A percentile compares a stretch with the other conserved stretches of the same genome.
Evolutionary conservation across 1,140 invertebrate genomes (phyloP).

Genomic region (Andricus grossulariae): DNA sequence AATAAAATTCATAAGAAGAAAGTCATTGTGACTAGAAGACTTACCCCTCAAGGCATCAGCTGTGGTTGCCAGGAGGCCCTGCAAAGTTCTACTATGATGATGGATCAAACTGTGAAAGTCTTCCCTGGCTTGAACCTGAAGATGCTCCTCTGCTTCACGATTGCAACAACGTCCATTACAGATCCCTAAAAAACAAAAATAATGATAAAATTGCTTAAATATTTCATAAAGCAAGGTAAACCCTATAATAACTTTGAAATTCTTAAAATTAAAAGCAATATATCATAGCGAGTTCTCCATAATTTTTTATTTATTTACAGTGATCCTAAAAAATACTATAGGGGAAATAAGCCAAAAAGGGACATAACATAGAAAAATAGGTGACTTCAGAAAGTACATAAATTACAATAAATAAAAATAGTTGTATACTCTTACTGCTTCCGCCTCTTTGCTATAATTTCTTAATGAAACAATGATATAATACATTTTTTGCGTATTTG

Average conservation of each 20-base stretch:
- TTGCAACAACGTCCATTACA: conserved; percentile 80
- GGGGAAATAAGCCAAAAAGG: too few species aligned
- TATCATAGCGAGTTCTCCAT: too few species aligned
- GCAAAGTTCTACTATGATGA: conserved; percentile 79
- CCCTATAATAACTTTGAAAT: not conserved
- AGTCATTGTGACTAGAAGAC: conserved; percentile 49
- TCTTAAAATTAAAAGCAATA: too few species aligned
- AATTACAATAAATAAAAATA: too few species aligned
- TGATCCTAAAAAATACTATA: too few species aligned
- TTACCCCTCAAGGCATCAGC: conserved; percentile 80
- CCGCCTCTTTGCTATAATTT: too few species aligned
- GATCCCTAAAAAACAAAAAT: conserved; percentile 63
- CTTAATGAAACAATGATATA: too few species aligned
- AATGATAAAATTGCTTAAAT: not conserved
- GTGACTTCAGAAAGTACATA: too few species aligned
- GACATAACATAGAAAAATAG: too few species aligned
- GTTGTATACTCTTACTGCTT: too few species aligned
- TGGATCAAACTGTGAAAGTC: conserved; percentile 78
- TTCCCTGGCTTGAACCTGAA: conserved; percentile 77
- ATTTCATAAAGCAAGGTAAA: not conserved
- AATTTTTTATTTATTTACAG: too few species aligned
- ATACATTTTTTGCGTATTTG: too few species aligned
- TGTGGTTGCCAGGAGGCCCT: conserved; percentile 80
- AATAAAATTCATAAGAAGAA: conserved; percentile 29
- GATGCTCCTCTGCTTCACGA: conserved; percentile 75